phyloP scores from a whole-genome alignment of 2,113 vertebrate species.

The Corvus hawaiiensis region DNA sequence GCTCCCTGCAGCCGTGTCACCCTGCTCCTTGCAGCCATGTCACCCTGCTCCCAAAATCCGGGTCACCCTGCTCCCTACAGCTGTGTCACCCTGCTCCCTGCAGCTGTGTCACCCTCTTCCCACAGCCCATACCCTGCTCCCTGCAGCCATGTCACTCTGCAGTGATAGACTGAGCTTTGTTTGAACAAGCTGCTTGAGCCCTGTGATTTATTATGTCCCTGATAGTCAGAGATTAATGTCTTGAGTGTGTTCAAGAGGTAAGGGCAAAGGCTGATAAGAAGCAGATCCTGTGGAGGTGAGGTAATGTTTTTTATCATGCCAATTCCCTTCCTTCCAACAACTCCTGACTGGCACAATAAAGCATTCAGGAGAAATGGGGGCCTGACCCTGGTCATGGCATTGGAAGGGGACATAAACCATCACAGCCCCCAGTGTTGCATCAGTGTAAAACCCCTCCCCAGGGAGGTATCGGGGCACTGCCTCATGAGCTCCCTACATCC shows the following conservation, averaged over 20 bases:
- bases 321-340: not conserved
- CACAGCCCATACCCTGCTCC: not conserved
- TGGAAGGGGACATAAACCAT: not conserved
- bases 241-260: not conserved
- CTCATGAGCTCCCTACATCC: accelerated
- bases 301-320: not conserved
- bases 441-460: not conserved
- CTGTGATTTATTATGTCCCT: not conserved
- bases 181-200: not conserved
- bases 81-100: not conserved
- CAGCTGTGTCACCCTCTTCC: not conserved
- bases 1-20: no score
- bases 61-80: not conserved
- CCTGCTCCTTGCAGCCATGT: not conserved
- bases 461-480: accelerated
- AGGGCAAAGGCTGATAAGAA: not conserved
- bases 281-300: accelerated
- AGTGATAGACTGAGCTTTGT: not conserved
- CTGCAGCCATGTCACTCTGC: accelerated
- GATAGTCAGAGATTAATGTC: not conserved
- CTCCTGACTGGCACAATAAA: not conserved
- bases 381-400: not conserved
- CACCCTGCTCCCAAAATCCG: not conserved
- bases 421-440: not conserved
- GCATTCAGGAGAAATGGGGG: not conserved